phyloP scores from a whole-genome alignment of 2,797 vertebrate species.

The Gymnodraco acuticeps region DNA sequence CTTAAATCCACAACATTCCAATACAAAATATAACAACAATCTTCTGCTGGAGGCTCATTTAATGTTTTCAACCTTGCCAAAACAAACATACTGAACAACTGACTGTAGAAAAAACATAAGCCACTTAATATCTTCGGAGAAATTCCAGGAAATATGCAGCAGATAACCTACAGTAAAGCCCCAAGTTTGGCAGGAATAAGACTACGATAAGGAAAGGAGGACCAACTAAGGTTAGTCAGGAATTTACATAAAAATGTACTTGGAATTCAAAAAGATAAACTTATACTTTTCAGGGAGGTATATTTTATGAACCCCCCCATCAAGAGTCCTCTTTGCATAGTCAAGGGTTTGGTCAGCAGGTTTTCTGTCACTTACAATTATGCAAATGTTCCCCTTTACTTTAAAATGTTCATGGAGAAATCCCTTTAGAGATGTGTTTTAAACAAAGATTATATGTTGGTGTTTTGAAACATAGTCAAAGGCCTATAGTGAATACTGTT shows the following conservation, averaged over 20 bases:
- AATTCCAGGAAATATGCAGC: slow-evolving; percentile 7
- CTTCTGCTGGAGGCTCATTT: not conserved
- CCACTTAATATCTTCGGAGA: slow-evolving; percentile 12
- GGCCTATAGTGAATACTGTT: not conserved
- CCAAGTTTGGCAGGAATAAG: slow-evolving; percentile 6
- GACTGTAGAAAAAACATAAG: slow-evolving; percentile 1
- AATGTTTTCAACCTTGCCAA: not conserved
- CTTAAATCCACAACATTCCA: not conserved
- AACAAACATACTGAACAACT: slow-evolving; percentile 1
- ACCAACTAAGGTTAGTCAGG: slow-evolving; percentile 8
- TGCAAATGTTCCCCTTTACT: slow-evolving; percentile 30
- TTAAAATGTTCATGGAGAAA: slow-evolving; percentile 24
- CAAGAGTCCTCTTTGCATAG: slow-evolving; percentile 33
- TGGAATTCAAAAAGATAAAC: slow-evolving; percentile 41
- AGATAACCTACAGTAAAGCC: slow-evolving; percentile 7
- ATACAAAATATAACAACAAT: slow-evolving; percentile 7
- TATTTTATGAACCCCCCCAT: slow-evolving; percentile 41
- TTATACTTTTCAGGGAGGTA: slow-evolving; percentile 28
- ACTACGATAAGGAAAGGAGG: slow-evolving; percentile 6
- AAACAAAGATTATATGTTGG: not conserved
- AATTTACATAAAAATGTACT: slow-evolving; percentile 55
- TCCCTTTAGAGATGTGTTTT: not conserved
- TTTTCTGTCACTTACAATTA: slow-evolving; percentile 44
- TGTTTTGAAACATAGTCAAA: slow-evolving; percentile 14
- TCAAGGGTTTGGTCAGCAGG: slow-evolving; percentile 38